Base-by-base conservation (phyloP, 2,888 invertebrate genomes). In the Mylabris sibirica region DNA sequence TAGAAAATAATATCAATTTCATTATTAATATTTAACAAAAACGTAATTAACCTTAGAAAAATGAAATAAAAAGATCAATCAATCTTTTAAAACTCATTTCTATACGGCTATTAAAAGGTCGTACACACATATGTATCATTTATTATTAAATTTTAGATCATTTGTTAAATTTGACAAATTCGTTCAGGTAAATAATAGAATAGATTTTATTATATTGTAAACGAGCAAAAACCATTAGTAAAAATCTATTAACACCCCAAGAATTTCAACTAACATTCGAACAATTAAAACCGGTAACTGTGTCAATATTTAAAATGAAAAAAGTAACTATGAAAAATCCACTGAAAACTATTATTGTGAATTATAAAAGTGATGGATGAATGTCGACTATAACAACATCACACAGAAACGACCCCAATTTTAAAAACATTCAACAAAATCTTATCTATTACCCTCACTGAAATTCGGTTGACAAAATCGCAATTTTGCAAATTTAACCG, bases 191-290 rank as follows among this genome's bases (percentile, higher is more conserved):
- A 30, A 30, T 30, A 69, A 60, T 38, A 49, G 20, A 22, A 49
- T 11, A 20, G 49, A 4, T 30, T 30, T 20, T 64, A 64, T 41
- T 63, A 34, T 61, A 60, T 66, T 59, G 60, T 67, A 76, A 75
- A 68, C 66, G 64, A 70, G 17, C 9, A 20, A 49, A 72, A 73
- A 73, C 76, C 76, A 76, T 76, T 76, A 76, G 75, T 69, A 65
- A 49, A 68, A 63, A 72, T 64, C 75, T 71, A 72, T 72, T 75
- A 72, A 69, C 70, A 74, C 72, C 70, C 75, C 73, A 74, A 74
- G 30, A 30, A 30, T 30, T 30, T 30, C 30, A 61, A 71, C 72
- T 59, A 66, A 59, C 67, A n/a, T n/a, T 8, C 74, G n/a, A 8
- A 65, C 68, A 65, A 68, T 68, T 68, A 65, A 22, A 60, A 34